Evolutionary conservation across 2,888 invertebrate species (phyloP).

Genomic region (Drosophila neotestacea): DNA sequence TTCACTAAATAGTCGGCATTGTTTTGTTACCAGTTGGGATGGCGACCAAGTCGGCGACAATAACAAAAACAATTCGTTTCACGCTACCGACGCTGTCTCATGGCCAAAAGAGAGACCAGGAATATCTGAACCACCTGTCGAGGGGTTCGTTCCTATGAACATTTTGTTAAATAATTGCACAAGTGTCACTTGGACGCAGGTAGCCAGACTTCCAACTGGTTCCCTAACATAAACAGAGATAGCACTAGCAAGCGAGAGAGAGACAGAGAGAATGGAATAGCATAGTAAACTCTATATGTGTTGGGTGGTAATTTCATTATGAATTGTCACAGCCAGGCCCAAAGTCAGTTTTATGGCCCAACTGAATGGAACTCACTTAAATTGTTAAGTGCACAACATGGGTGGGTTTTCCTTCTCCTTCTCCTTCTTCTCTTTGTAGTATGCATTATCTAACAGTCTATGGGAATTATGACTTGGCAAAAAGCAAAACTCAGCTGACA

Average conservation of each 20-base stretch:
- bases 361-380: constrained; percentile 22
- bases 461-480: constrained; percentile 44
- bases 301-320: constrained; percentile 56
- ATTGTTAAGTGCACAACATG: constrained; percentile 28
- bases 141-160: constrained; percentile 46
- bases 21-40: constrained; percentile 62
- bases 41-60: constrained; percentile 49
- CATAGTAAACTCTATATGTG: constrained; percentile 10
- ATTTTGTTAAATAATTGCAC: constrained; percentile 65
- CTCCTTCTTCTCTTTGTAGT: constrained; percentile 4
- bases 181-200: constrained; percentile 67
- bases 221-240: not conserved
- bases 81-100: constrained; percentile 48
- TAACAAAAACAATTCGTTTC: constrained; percentile 52
- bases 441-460: constrained; percentile 23
- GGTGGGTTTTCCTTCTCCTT: constrained; percentile 12
- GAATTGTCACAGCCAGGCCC: constrained; percentile 44
- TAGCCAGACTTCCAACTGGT: constrained; percentile 27
- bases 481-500: constrained; percentile 15
- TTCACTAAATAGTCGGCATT: constrained; percentile 74
- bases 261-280: not conserved
- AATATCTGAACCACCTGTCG: constrained; percentile 44
- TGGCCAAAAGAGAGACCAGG: constrained; percentile 32
- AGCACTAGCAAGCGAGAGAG: not conserved
- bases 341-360: constrained; percentile 27